These are phyloP conservation scores for Notocelia uddmanniana DNA, from an alignment of 2,888 invertebrate species.

Conservation along the genomic window DNA sequence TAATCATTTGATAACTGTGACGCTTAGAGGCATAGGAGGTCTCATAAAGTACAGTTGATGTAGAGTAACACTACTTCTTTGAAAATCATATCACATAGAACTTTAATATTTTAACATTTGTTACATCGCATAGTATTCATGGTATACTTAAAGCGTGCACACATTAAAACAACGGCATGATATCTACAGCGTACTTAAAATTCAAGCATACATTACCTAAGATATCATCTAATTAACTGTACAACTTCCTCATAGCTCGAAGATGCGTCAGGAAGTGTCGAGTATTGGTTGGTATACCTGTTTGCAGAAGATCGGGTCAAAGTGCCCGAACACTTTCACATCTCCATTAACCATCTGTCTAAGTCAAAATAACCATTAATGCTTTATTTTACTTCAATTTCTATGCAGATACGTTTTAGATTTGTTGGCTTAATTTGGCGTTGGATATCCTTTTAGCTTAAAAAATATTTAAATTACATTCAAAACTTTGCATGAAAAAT, in stretches of 20 bases:
- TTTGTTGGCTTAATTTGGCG: conserved; percentile 11
- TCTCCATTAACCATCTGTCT: conserved; percentile 77
- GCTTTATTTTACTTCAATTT: conserved; percentile 64
- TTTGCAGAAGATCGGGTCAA: conserved; percentile 59
- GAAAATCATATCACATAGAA: not conserved
- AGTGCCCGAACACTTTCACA: conserved; percentile 74
- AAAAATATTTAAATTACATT: not conserved
- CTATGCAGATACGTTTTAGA: conserved; percentile 1
- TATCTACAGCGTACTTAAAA: not conserved
- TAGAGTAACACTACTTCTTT: not conserved
- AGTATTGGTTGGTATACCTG: conserved; percentile 25
- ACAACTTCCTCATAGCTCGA: conserved; percentile 27
- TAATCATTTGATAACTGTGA: too few species aligned
- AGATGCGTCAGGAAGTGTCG: conserved; percentile 36
- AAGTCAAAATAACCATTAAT: conserved; percentile 73
- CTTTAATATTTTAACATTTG: not conserved
- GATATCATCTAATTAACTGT: conserved; percentile 31
- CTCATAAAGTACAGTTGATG: too few species aligned
- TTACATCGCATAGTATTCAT: not conserved
- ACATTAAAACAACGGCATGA: not conserved
- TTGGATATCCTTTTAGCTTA: not conserved
- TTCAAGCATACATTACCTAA: conserved; percentile 31
- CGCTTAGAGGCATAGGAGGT: too few species aligned
- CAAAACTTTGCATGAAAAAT: not conserved
- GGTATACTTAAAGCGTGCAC: not conserved